phyloP scores from a whole-genome alignment of 2,888 invertebrate genomes.

The Azorinus chamasolen region DNA sequence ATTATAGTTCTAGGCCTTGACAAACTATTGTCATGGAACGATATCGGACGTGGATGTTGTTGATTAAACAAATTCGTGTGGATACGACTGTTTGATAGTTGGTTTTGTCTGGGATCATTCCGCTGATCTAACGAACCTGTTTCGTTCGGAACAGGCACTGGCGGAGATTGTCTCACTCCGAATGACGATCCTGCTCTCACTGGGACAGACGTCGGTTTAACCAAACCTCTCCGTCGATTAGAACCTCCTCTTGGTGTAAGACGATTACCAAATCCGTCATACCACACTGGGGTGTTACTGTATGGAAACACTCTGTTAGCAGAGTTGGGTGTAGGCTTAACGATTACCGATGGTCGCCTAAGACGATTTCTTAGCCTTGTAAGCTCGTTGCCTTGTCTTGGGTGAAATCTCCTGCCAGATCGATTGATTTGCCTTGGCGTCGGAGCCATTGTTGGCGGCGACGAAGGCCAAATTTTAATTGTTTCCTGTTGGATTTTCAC shows the following conservation, averaged over 20 bases:
- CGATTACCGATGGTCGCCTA: not conserved
- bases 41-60: constrained; percentile 1
- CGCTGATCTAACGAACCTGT: not conserved
- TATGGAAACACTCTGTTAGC: not conserved
- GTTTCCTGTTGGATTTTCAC: constrained; percentile 40
- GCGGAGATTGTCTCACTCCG: too few relatives aligned
- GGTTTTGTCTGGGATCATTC: constrained; percentile 3
- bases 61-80: constrained; percentile 4
- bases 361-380: not conserved
- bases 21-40: not conserved
- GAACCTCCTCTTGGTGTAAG: not conserved
- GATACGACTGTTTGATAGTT: not conserved
- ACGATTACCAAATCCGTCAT: not conserved
- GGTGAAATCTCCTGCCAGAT: constrained; percentile 6
- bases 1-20: not conserved
- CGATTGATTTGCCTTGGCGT: not conserved
- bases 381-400: not conserved
- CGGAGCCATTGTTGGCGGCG: constrained; percentile 6
- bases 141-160: too few relatives aligned
- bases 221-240: too few relatives aligned
- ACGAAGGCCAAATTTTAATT: constrained; percentile 38
- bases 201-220: too few relatives aligned
- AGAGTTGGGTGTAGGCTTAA: not conserved
- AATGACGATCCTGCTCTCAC: too few relatives aligned
- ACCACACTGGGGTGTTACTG: not conserved